Base-by-base conservation (phyloP, 1,140 invertebrate species). In the Drosophila persimilis region DNA sequence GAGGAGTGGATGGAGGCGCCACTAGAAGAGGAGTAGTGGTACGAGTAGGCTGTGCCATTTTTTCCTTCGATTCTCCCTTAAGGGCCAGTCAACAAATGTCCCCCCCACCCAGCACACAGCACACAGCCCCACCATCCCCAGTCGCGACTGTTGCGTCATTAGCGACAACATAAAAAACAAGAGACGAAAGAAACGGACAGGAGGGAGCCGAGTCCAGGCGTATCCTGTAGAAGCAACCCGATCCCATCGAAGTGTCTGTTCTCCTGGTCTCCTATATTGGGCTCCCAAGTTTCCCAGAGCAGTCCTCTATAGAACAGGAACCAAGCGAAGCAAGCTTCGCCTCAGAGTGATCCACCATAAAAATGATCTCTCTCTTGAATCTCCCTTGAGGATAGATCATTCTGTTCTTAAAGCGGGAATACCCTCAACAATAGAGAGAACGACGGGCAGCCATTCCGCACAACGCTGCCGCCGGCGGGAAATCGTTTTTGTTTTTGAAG, bases 401-500 rank as follows among this genome's bases (percentile, higher is more conserved):
- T 13, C 35, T 4, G 11, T 2, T 0, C 6, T 6, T 20, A 17
- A 43, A 29, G 9, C 6, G 13, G 9, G 39, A 26, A 26, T 64
- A 47, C 61, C 66, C 54, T 15, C 15, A 70, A 39, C 51, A 39
- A 43, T 11, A 54, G 44, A 39, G n/a, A 45, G 7, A 69, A 31
- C 20, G 26, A 54, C 8, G 51, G 41, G 50, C 47, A 29, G 31
- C 45, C 56, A 46, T 41, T 52, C 62, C 17, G 51, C 76, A 60
- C 43, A 54, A 67, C 35, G 59, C 54, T 13, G 75, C 65, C 76
- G 80, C 55, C 59, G 80, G 80, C 80, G 76, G 53, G 65, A 66
- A 85, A 84, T 84, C 80, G 73, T 69, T 85, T 85, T 85, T 85
- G 58, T 84, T 85, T 80, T 76, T 57, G 62, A 85, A 85, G 72